Base-by-base conservation (phyloP, 1,140 invertebrate genomes). In the Drosophila littoralis region DNA sequence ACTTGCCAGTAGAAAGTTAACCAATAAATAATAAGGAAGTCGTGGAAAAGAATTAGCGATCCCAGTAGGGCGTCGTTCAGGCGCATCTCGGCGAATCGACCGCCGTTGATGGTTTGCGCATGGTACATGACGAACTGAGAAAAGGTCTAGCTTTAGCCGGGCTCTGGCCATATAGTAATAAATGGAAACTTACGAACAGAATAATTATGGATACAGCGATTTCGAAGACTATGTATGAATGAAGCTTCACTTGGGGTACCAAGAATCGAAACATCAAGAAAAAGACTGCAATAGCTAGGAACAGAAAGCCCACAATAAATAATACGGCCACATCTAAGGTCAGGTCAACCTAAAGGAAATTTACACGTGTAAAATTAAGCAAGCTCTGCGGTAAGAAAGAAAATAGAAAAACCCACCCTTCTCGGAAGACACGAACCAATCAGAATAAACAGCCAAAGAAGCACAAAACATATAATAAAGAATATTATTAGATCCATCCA, bases 41-140 rank as follows among this genome's bases (percentile, higher is more conserved):
- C 88, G 17, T 91, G 83, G 12, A 90, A 91, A 0, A 91, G 58
- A 42, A 91, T 88, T 0, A 91, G 33, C 0, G 89, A 80, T 9
- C 46, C 88, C 28, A 88, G 36, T 6, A 71, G 15, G 7, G 33
- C 69, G 3, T 91, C 89, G 13, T 84, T 73, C 1, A 84, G 32
- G 0, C 79, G 74, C 86, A 90, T 90, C 60, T 90, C 88, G 0
- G 79, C 86, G 13, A 81, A 90, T 2, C 86, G 76, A 45, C 61
- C 54, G 0, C 86, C 86, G 66, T 65, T 36, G 1, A 90, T 90
- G 4, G 82, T 86, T 45, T 90, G 86, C 0, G 68, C 70, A 55
- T 90, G 86, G 36, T 90, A 90, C 68, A 91, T 76, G 0, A 90
- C 45, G 55, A 90, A 90, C 86, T 90, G 1, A 7, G n/a, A 15